These are phyloP conservation scores for Sclerurus mexicanus DNA, from an alignment of 2,113 vertebrate species.

Conservation along the genomic window DNA sequence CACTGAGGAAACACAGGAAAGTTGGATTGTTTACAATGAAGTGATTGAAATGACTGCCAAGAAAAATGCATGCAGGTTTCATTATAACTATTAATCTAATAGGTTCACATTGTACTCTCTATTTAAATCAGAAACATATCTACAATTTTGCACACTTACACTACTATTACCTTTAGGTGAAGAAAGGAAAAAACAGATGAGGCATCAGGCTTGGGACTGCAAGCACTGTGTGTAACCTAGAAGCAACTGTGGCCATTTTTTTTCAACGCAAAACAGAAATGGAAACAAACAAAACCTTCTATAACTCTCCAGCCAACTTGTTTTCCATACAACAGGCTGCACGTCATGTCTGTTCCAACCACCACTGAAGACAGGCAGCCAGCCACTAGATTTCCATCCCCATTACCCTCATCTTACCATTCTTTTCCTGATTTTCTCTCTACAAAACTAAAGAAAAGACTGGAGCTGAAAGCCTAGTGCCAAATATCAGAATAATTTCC, in stretches of 20 bases:
- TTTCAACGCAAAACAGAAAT: neutral
- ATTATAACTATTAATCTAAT: constrained; percentile 76
- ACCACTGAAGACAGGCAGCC: neutral
- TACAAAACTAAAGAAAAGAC: neutral
- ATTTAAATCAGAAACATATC: constrained; percentile 63
- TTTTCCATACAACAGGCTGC: neutral
- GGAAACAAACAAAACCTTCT: constrained; percentile 32
- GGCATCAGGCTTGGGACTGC: constrained; percentile 55
- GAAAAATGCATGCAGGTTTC: constrained; percentile 71
- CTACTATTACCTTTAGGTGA: constrained; percentile 70
- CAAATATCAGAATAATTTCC: neutral
- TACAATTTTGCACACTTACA: constrained; percentile 67
- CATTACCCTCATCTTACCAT: neutral
- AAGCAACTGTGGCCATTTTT: constrained; percentile 39
- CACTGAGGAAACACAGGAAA: constrained; percentile 71
- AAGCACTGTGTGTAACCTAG: constrained; percentile 46
- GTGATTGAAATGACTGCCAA: constrained; percentile 75
- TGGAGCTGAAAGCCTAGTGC: neutral
- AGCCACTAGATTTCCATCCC: neutral
- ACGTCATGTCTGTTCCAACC: neutral
- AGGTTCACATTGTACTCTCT: constrained; percentile 53
- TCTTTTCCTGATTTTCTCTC: neutral
- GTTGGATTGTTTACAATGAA: constrained; percentile 71
- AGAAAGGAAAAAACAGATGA: constrained; percentile 69
- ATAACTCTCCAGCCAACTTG: neutral